Percentiles rank a stretch among this genome's conserved stretches.
Evolutionary conservation across 2,113 vertebrate species (phyloP).

Genomic region (Rhinolophus sinicus): DNA sequence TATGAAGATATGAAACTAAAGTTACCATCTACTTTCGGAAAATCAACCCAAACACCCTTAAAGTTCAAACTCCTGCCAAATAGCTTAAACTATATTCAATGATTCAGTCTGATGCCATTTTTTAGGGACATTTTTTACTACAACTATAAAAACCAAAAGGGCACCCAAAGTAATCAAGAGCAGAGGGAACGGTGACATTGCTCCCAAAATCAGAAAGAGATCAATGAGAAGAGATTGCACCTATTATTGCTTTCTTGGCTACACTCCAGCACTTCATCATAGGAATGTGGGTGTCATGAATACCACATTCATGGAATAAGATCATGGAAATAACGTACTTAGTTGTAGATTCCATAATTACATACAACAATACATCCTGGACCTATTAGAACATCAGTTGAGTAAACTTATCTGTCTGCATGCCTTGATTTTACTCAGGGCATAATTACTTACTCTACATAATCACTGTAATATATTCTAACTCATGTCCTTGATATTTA

Average conservation of each 20-base stretch:
- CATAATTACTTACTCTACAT: background rate
- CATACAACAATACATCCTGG: background rate
- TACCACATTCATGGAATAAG: background rate
- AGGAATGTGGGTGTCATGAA: background rate
- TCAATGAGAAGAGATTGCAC: background rate
- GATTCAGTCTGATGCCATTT: background rate
- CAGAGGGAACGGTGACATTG: background rate
- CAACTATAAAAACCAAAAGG: background rate
- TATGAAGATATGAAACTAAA: background rate
- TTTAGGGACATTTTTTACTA: background rate
- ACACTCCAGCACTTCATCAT: background rate
- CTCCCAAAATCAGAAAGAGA: background rate
- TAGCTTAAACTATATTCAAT: background rate
- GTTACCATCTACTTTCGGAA: background rate
- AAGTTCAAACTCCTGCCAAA: background rate
- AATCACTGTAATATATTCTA: background rate
- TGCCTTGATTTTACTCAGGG: background rate
- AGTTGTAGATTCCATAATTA: background rate
- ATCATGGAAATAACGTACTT: background rate
- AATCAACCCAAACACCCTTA: background rate
- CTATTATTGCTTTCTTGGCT: background rate
- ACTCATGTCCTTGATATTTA: background rate
- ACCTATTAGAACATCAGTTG: background rate
- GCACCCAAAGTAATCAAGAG: background rate
- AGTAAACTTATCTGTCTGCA: background rate